Evolutionary conservation across 2,797 vertebrate genomes (phyloP).

Genomic region (Psittacula echo): DNA sequence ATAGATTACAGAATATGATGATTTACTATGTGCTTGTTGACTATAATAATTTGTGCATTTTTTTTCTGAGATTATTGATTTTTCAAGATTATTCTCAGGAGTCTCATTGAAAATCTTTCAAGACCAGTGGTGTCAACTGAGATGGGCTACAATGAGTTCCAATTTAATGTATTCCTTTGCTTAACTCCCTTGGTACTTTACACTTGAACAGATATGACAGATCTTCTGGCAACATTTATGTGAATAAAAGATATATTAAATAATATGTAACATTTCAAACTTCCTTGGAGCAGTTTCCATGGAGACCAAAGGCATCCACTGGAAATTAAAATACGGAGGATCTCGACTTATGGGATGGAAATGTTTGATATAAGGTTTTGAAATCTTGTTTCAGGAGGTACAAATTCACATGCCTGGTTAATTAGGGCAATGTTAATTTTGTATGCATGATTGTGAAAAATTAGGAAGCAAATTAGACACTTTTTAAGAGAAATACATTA

Average conservation of each 20-base stretch:
- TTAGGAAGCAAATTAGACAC: background rate
- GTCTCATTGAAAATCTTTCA: slow-evolving; percentile 56
- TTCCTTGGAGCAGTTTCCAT: slow-evolving; percentile 74
- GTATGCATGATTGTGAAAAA: slow-evolving; percentile 42
- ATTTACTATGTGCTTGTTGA: slow-evolving; percentile 32
- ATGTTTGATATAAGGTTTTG: slow-evolving; percentile 7
- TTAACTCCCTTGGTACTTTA: slow-evolving; percentile 64
- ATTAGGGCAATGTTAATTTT: slow-evolving; percentile 44
- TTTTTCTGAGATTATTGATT: slow-evolving; percentile 62
- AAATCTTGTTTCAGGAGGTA: background rate
- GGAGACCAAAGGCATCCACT: slow-evolving; percentile 63
- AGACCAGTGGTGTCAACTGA: slow-evolving; percentile 55
- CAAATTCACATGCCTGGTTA: slow-evolving; percentile 34
- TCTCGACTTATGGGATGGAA: background rate
- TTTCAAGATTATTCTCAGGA: slow-evolving; percentile 44
- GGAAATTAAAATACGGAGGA: slow-evolving; percentile 69
- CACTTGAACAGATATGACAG: slow-evolving; percentile 72
- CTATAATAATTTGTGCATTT: slow-evolving; percentile 39
- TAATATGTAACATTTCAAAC: slow-evolving; percentile 72
- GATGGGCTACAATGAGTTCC: slow-evolving; percentile 62
- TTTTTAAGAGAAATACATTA: background rate
- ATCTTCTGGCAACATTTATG: slow-evolving; percentile 74
- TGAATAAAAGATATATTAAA: slow-evolving; percentile 75
- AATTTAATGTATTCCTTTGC: slow-evolving; percentile 71
- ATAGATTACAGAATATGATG: background rate